A percentile compares a stretch with the other conserved stretches of the same genome.
Conservation (phyloP, 1,140 invertebrate species). For the Phocides pigmalion region DNA sequence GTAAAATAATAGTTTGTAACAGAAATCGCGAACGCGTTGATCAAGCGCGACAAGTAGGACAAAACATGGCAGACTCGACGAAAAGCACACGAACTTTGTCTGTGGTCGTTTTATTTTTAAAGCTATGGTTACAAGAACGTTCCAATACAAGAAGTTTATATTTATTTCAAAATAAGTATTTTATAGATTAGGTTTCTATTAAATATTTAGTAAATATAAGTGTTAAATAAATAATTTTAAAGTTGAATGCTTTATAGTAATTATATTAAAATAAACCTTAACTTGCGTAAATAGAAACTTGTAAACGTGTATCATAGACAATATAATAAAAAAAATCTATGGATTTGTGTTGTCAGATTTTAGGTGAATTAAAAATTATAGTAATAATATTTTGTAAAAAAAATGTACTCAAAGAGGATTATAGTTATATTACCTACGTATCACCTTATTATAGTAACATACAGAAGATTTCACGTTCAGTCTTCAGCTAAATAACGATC, state of each 20-base stretch:
- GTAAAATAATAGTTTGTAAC: constrained; percentile 75
- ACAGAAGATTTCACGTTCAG: no score
- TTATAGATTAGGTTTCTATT: not conserved
- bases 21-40: constrained; percentile 78
- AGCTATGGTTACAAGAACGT: constrained; percentile 56
- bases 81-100: constrained; percentile 78
- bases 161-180: not conserved
- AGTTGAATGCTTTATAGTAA: not conserved
- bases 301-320: constrained; percentile 47
- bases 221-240: not conserved
- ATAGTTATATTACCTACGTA: no score
- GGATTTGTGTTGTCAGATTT: constrained; percentile 17
- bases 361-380: not conserved
- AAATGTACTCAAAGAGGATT: not conserved
- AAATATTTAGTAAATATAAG: not conserved
- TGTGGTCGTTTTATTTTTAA: constrained; percentile 73
- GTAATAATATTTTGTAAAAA: not conserved
- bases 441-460: no score
- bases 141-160: constrained; percentile 35
- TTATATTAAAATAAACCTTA: not conserved
- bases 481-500: no score
- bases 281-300: constrained; percentile 40
- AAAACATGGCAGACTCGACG: constrained; percentile 83
- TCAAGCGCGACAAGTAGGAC: constrained; percentile 83
- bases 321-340: constrained; percentile 28